Percentiles rank a stretch among this genome's conserved stretches.
phyloP scores from a whole-genome alignment of 2,113 vertebrate genomes.

The Rhinoptilus africanus region DNA sequence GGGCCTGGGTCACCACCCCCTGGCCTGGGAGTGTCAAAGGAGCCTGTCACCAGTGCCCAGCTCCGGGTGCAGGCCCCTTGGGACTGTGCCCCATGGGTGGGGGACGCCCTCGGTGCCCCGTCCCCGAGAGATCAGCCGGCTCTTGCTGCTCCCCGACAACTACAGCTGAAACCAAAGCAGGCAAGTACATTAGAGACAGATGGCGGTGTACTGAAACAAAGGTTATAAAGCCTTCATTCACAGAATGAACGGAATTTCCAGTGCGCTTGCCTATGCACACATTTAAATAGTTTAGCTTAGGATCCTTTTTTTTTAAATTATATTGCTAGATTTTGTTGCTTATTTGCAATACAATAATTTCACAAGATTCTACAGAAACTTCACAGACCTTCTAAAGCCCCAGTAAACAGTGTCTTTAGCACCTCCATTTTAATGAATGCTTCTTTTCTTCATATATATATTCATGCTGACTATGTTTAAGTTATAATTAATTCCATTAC shows the following conservation, averaged over 20 bases:
- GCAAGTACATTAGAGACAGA: neutral
- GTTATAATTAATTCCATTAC: neutral
- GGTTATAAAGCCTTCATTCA: neutral
- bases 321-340: neutral
- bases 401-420: neutral
- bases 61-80: too few relatives aligned
- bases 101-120: accelerated
- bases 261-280: neutral
- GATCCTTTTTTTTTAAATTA: neutral
- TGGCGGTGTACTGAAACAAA: neutral
- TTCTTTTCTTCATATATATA: neutral
- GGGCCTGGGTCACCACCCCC: neutral
- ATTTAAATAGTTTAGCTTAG: neutral
- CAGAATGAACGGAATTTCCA: neutral
- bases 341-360: neutral
- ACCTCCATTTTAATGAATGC: neutral
- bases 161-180: neutral
- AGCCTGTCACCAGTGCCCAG: neutral
- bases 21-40: neutral
- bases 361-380: neutral
- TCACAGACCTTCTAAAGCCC: neutral
- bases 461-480: neutral
- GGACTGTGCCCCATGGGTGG: neutral
- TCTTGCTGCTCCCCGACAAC: neutral
- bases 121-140: neutral